These are phyloP conservation scores for Thamnaconus septentrionalis DNA, from an alignment of 2,113 vertebrate species.

Conservation along the genomic window DNA sequence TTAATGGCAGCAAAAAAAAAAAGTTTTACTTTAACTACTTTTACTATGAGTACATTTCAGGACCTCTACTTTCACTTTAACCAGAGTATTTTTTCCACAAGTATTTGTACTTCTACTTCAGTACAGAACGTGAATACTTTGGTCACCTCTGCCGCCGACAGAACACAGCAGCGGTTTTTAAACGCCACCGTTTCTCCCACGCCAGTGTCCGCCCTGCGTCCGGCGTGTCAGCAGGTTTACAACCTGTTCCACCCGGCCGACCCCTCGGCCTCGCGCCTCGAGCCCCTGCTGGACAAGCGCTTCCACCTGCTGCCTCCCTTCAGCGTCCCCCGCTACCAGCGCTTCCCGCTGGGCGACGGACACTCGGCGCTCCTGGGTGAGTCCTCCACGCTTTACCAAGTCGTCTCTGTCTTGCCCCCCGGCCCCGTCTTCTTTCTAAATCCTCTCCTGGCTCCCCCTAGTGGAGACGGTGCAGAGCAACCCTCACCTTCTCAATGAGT, in stretches of 20 bases:
- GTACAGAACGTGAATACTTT: too few relatives aligned
- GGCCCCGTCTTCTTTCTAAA: constrained; percentile 20
- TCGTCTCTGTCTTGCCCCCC: neutral
- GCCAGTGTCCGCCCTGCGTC: constrained; percentile 84
- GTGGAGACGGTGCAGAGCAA: constrained; percentile 95
- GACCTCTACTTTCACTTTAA: too few relatives aligned
- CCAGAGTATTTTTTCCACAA: too few relatives aligned
- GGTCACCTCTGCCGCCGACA: too few relatives aligned
- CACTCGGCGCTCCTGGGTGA: constrained; percentile 86
- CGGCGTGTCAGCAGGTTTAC: constrained; percentile 96
- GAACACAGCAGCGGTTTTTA: too few relatives aligned
- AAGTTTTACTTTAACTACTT: too few relatives aligned
- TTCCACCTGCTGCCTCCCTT: constrained; percentile 92
- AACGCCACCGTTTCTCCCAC: neutral
- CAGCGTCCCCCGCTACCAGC: constrained; percentile 92
- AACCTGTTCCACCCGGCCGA: constrained; percentile 98
- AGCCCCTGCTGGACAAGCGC: constrained; percentile 91
- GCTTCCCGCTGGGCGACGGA: constrained; percentile 94
- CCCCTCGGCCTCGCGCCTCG: constrained; percentile 93
- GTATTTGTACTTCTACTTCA: too few relatives aligned
- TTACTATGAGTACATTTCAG: too few relatives aligned
- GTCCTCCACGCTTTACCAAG: neutral
- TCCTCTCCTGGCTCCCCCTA: constrained; percentile 48
- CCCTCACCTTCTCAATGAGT: constrained; percentile 90
- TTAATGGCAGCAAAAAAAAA: too few relatives aligned